Evolutionary conservation across 1,140 invertebrate species (phyloP).

Genomic region (Bombus breviceps): DNA sequence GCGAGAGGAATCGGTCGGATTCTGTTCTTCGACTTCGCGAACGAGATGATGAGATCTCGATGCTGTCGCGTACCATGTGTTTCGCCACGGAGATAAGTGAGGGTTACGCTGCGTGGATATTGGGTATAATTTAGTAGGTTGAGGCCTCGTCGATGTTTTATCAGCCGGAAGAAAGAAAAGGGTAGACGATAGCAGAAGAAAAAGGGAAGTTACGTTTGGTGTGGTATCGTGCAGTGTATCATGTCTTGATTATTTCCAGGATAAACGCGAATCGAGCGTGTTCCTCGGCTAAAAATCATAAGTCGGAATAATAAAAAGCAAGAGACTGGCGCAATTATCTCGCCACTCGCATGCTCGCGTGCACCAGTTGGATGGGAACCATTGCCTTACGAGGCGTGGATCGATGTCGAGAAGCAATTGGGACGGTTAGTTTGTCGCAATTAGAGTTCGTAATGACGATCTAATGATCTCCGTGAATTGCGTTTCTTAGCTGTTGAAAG

Average conservation of each 20-base stretch:
- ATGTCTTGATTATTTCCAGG: slow-evolving; percentile 23
- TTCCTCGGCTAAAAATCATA: slow-evolving; percentile 3
- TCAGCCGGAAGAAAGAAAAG: background rate
- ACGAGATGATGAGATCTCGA: slow-evolving; percentile 60
- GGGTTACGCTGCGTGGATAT: slow-evolving; percentile 66
- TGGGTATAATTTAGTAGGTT: slow-evolving; percentile 69
- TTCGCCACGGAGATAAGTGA: slow-evolving; percentile 63
- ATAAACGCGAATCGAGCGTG: slow-evolving; percentile 12
- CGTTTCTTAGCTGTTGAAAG: background rate
- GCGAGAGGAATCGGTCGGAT: slow-evolving; percentile 25
- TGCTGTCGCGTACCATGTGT: slow-evolving; percentile 62
- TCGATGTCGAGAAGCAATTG: slow-evolving; percentile 56
- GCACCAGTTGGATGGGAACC: slow-evolving; percentile 13
- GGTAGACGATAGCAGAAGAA: too few species aligned
- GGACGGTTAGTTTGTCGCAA: slow-evolving; percentile 49
- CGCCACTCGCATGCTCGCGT: slow-evolving; percentile 47
- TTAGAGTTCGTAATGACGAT: slow-evolving; percentile 43
- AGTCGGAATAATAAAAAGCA: slow-evolving; percentile 53
- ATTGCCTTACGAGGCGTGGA: slow-evolving; percentile 22
- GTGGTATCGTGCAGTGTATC: background rate
- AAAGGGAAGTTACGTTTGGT: background rate
- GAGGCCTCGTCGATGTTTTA: background rate
- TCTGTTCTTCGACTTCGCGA: slow-evolving; percentile 25
- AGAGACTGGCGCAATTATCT: slow-evolving; percentile 37
- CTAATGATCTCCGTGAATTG: slow-evolving; percentile 29